Evolutionary conservation across 2,888 invertebrate genomes (phyloP), one percentile per base, ranked within the genome.

Genomic region (Chrysomela aeneicollis): DNA sequence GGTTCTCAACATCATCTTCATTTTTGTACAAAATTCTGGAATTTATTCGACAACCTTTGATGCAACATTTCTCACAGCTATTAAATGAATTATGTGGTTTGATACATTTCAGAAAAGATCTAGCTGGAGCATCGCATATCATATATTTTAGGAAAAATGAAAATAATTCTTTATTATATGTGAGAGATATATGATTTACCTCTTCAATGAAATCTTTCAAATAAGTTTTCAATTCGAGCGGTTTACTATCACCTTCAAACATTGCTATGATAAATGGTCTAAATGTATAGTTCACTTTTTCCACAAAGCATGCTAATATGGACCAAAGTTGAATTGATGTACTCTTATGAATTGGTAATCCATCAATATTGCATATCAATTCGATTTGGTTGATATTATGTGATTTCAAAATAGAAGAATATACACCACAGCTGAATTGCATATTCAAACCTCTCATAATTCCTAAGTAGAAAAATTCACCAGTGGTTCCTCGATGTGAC

Each of bases 171-270:
- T 30, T 30, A 32, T 12, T 18, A 15, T 53, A 15, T 30, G 53
- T 30, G 15, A 18, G 26, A 3, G 26, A 32, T 12, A 53, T 32
- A 30, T 17, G 10, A 30, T 53, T 53, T 17, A 30, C 32, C 32
- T 53, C 52, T 17, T 4, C 26, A 18, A 52, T 52, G 32, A 52
- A 52, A 30, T 52, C 53, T 18, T 53, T 30, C 15, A 53, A 30
- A 53, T 53, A 53, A 15, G 5, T 53, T 15, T 53, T 32, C 53
- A 53, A 30, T 30, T 53, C 32, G 10, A 10, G 17, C 1, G 32
- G 53, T 32, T 53, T 53, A 15, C 32, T 53, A 53, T 53, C 53
- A 53, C 53, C 53, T 30, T 53, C 17, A 19, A 32, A 53, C 32
- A 30, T 3, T 30, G 53, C 53, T 53, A 53, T 30, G 17, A 53